These are phyloP conservation scores for Atrina japonica DNA, from an alignment of 2,888 invertebrate species.

Conservation along the genomic window DNA sequence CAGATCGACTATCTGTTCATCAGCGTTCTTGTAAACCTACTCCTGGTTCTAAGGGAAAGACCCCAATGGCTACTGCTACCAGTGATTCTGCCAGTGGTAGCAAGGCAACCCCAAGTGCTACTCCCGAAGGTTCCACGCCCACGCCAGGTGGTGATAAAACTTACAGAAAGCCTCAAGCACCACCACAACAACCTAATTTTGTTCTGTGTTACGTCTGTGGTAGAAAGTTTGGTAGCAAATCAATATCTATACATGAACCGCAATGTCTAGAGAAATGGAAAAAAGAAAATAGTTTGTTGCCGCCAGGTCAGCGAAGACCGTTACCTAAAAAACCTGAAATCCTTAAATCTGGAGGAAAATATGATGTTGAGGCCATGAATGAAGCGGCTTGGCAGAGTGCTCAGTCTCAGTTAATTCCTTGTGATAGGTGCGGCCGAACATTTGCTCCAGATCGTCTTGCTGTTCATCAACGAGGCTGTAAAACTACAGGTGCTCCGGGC, in stretches of 20 bases:
- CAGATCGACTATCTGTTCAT: constrained; percentile 85
- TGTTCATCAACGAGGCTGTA: constrained; percentile 85
- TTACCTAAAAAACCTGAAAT: constrained; percentile 84
- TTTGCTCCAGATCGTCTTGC: constrained; percentile 86
- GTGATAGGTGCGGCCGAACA: constrained; percentile 84
- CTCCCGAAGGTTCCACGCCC: constrained; percentile 1
- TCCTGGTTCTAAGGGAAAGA: constrained; percentile 47
- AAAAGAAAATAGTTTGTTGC: constrained; percentile 84
- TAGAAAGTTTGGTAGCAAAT: constrained; percentile 85
- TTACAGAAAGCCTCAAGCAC: constrained; percentile 48
- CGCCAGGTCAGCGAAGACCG: constrained; percentile 82
- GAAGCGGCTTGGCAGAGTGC: constrained; percentile 84
- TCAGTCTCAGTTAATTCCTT: constrained; percentile 74
- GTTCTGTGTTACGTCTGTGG: constrained; percentile 86
- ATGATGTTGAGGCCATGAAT: constrained; percentile 81
- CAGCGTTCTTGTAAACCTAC: constrained; percentile 82
- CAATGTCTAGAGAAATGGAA: constrained; percentile 86
- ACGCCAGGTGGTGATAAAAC: background rate
- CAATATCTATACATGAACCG: constrained; percentile 86
- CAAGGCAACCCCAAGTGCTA: background rate
- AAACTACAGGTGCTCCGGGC: constrained; percentile 57
- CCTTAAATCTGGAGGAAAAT: constrained; percentile 59
- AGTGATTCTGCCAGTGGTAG: background rate
- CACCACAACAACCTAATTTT: constrained; percentile 73
- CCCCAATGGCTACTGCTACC: constrained; percentile 26